Base-by-base conservation (phyloP, 2,797 vertebrate genomes). In the Chromis chromis region DNA sequence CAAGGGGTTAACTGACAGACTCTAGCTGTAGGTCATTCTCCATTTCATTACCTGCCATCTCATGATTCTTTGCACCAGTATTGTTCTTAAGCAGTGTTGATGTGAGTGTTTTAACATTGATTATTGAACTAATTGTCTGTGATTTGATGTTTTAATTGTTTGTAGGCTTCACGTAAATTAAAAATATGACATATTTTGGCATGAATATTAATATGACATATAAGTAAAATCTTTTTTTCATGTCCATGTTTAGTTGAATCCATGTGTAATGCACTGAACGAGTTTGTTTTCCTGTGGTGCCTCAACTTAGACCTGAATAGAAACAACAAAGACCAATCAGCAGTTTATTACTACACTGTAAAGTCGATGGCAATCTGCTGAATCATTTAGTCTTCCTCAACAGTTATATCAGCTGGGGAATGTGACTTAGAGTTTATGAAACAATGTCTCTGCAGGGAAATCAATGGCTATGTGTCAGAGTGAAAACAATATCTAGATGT, bases 401-500 rank as follows among this genome's bases (percentile, higher is more conserved):
- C n/a, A 19, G 16, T 56, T 66, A 33, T 42, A 66, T 33, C 44
- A 27, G 13, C 31, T 0, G 8, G 28, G 14, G 46, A 76, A 61
- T 48, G n/a, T 61, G 74, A 71, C 76, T 74, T 63, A 49, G 28
- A 67, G 49, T 77, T 77, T 59, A 88, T 85, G 61, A 79, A 67
- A 64, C 58, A 46, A 63, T 21, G 2, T 48, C 57, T 69, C 73
- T 72, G 55, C 59, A 62, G 80, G 79, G 71, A 88, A 85, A 89
- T 90, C 65, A 67, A 60, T 69, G 27, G 11, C 53, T 68, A 4
- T 66, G 59, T 72, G 64, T 73, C 58, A 40, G 53, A 39, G 68
- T 52, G 62, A 79, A 86, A 85, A 73, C 31, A 70, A 67, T 67
- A 70, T 53, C 49, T 40, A 16, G 44, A 39, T 77, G 39, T 46